Evolutionary conservation across 2,888 invertebrate species (phyloP).

Genomic region (Noctua comes): DNA sequence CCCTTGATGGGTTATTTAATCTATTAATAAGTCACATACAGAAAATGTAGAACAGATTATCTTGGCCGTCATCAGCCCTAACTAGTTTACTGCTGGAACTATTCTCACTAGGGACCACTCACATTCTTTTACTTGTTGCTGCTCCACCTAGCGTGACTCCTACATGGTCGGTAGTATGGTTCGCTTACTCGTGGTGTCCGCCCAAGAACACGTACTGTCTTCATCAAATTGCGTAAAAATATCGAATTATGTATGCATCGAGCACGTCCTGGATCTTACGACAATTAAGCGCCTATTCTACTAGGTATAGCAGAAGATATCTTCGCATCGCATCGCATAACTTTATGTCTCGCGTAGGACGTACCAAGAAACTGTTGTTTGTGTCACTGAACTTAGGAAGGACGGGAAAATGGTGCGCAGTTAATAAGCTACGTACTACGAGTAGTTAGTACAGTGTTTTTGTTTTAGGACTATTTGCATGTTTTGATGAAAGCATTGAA

Average conservation of each 20-base stretch:
- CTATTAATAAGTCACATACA: too few species aligned
- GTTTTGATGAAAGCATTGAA: constrained; percentile 21
- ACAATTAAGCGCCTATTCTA: not conserved
- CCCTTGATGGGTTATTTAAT: not conserved
- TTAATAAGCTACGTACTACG: constrained; percentile 15
- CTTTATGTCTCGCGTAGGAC: constrained; percentile 11
- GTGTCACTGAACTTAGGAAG: constrained; percentile 61
- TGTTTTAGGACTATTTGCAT: constrained; percentile 21
- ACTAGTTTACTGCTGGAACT: not conserved
- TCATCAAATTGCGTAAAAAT: not conserved
- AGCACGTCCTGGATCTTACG: not conserved
- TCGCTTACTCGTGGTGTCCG: not conserved
- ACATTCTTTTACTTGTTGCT: not conserved
- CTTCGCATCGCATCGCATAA: constrained; percentile 19
- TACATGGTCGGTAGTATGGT: not conserved
- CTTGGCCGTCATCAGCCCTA: not conserved
- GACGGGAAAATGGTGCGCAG: constrained; percentile 32
- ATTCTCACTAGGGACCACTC: not conserved
- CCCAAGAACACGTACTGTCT: not conserved
- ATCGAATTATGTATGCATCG: not conserved
- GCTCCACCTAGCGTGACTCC: not conserved
- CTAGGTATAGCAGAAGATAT: constrained; percentile 4
- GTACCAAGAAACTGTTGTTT: constrained; percentile 16
- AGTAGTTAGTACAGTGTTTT: constrained; percentile 20
- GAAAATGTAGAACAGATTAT: not conserved